Base-by-base conservation (phyloP, 2,888 invertebrate genomes). In the Hermaeophaga mercurialis region DNA sequence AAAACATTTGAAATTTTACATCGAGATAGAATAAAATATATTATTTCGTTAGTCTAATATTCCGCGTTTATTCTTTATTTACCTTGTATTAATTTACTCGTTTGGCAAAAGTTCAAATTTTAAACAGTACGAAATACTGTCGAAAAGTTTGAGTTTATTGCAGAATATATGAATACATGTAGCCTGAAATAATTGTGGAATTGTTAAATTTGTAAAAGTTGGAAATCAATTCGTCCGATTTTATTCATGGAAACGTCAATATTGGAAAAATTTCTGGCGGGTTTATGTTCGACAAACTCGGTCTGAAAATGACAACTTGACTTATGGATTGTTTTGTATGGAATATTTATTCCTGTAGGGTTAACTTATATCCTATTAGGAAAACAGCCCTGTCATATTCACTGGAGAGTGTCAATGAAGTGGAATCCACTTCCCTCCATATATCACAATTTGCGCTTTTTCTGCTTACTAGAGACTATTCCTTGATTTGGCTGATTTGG, bases 391-490 rank as follows among this genome's bases (percentile, higher is more conserved):
- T 56, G 52, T 33, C 53, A 45, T 45, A 59, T 50, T 53, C 48
- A 56, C 49, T 53, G 26, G 53, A 47, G 50, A 53, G 59, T 59
- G 56, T 59, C 59, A 48, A 59, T 59, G 52, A 45, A 59, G 50
- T 46, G 59, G 45, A 45, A 39, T 53, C 56, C 52, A 59, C 49
- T 55, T 46, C 46, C 46, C 18, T 14, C 53, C 36, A 59, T 59
- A 59, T 59, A 59, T 59, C 59, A 59, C 48, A 59, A 59, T 59
- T 59, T 59, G 47, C 39, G 52, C 47, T 59, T 59, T 58, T 59
- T 45, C 22, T 53, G 53, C 33, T 48, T 45, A 12, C 19, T 31
- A 24, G 12, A n/a, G 43, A 11, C 39, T 19, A 39, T 39, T 39
- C 12, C n/a, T 19, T 12, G 19, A 44, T 22, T 15, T 19, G 19